Percentiles rank a stretch among this genome's conserved stretches.
These are phyloP conservation scores for Otolemur crassicaudatus DNA, from an alignment of 2,797 vertebrate species.

Conservation along the genomic window DNA sequence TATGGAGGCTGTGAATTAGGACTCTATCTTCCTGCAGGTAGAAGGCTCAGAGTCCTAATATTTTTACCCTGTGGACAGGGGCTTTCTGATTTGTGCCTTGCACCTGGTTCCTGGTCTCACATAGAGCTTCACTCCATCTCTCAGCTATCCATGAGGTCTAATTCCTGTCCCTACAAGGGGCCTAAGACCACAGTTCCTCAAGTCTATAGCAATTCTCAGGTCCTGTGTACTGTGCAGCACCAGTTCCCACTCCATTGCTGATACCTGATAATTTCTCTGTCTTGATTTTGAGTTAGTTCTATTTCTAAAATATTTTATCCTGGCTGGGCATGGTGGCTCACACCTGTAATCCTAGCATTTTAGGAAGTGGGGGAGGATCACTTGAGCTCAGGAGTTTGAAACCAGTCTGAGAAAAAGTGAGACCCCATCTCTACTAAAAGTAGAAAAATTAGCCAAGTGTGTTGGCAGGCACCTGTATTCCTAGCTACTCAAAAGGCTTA, in stretches of 20 bases:
- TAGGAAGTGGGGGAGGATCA: too few relatives aligned
- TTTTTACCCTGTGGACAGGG: not conserved
- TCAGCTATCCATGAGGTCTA: not conserved
- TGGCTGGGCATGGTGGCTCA: not conserved
- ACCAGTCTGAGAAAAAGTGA: too few relatives aligned
- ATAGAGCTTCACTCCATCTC: not conserved
- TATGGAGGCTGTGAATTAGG: not conserved
- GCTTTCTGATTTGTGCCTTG: not conserved
- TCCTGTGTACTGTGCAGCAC: too few relatives aligned
- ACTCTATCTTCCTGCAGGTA: not conserved
- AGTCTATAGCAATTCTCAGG: not conserved
- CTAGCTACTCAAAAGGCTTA: too few relatives aligned
- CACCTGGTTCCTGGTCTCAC: not conserved
- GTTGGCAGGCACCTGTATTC: too few relatives aligned
- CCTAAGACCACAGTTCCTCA: not conserved
- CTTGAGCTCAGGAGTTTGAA: too few relatives aligned
- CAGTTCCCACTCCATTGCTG: not conserved
- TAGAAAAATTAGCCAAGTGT: too few relatives aligned
- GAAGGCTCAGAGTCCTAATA: not conserved
- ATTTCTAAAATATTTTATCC: not conserved
- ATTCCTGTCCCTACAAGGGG: not conserved
- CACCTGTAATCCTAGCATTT: too few relatives aligned
- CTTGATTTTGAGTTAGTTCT: not conserved
- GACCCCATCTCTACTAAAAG: too few relatives aligned
- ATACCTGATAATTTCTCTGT: not conserved